phyloP scores from a whole-genome alignment of 2,888 invertebrate genomes.

The Onchidella celtica region DNA sequence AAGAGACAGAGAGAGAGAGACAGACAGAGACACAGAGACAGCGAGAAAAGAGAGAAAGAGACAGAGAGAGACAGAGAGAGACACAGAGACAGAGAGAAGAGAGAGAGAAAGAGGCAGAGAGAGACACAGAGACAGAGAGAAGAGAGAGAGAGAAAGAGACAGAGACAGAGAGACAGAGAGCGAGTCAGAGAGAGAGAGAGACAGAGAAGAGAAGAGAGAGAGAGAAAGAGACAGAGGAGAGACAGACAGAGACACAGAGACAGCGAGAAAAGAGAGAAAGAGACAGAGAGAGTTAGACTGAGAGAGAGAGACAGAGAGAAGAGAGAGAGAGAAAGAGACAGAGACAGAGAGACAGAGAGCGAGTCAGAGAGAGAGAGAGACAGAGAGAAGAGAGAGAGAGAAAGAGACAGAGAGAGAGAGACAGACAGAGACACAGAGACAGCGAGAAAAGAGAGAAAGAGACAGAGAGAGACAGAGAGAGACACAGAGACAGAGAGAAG shows the following conservation, averaged over 20 bases:
- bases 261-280: background rate
- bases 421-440: background rate
- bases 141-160: background rate
- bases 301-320: background rate
- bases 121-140: background rate
- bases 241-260: too few species aligned
- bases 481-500: background rate
- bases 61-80: background rate
- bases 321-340: background rate
- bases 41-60: background rate
- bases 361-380: background rate
- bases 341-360: background rate
- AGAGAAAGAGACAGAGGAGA: background rate
- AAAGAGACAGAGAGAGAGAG: background rate
- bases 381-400: background rate
- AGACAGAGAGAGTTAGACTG: background rate
- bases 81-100: background rate
- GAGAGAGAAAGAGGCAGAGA: background rate
- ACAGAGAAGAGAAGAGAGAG: too few species aligned
- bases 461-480: background rate
- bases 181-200: too few species aligned
- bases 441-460: background rate
- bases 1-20: slow-evolving; percentile 1
- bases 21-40: background rate
- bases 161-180: background rate